Evolutionary conservation across 2,888 invertebrate species (phyloP).

Genomic region (Pseudococcus longispinus): DNA sequence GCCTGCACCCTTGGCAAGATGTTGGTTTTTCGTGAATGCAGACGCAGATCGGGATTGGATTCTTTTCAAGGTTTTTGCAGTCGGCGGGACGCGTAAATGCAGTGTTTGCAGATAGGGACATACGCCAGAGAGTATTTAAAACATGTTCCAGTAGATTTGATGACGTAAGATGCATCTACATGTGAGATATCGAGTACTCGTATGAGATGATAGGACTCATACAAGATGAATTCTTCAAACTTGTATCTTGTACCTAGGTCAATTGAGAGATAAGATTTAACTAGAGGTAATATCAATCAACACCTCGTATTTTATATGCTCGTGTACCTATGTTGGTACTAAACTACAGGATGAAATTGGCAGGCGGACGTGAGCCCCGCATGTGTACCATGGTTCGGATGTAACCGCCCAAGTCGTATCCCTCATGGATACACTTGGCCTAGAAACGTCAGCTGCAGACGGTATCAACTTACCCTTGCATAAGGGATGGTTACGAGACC

Average conservation of each 20-base stretch:
- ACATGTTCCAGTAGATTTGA: too few species aligned
- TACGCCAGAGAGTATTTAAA: too few species aligned
- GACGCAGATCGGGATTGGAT: background rate
- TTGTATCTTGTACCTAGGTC: too few species aligned
- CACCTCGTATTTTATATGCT: background rate
- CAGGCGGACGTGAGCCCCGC: background rate
- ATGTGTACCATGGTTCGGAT: background rate
- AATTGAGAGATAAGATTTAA: too few species aligned
- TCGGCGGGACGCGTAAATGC: background rate
- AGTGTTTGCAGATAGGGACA: background rate
- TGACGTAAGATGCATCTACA: too few species aligned
- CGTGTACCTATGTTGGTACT: background rate
- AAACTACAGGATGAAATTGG: background rate
- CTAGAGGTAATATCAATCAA: background rate
- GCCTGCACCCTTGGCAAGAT: conserved; percentile 29
- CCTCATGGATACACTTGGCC: conserved; percentile 41
- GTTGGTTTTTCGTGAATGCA: background rate
- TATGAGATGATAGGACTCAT: too few species aligned
- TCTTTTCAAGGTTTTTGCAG: conserved; percentile 33
- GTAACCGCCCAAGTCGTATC: background rate
- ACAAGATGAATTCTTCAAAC: too few species aligned
- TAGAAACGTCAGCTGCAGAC: conserved; percentile 51
- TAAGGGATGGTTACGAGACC: conserved; percentile 24
- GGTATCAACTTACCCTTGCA: conserved; percentile 38
- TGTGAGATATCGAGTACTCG: too few species aligned